Conservation (phyloP, 35 echinoderm and acorn worm genomes). For the Amphiura filiformis region DNA sequence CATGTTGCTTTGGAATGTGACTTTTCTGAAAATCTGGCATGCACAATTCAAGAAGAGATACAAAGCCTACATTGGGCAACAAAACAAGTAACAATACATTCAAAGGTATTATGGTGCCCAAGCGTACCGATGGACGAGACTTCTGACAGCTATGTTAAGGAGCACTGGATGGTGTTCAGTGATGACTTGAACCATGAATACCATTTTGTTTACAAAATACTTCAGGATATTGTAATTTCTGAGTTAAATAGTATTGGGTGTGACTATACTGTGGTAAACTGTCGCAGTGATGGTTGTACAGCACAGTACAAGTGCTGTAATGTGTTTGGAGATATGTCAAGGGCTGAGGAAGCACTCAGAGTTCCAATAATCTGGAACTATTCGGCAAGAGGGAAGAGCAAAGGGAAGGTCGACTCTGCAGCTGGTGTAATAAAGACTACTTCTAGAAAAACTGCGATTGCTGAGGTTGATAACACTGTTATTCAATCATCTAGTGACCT, state of each 20-base stretch:
- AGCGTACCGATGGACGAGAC: not conserved
- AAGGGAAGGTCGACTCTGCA: not conserved
- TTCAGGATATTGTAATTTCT: not conserved
- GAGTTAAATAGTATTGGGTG: not conserved
- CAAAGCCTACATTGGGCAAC: not conserved
- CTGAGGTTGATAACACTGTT: not conserved
- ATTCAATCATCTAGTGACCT: not conserved
- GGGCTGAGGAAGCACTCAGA: not conserved
- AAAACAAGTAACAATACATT: constrained; percentile 1
- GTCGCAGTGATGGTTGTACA: not conserved
- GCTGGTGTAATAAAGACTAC: not conserved
- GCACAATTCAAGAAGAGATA: not conserved
- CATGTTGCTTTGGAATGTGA: not conserved
- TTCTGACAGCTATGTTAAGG: not conserved
- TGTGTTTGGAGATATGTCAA: not conserved
- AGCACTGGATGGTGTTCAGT: not conserved
- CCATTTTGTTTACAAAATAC: not conserved
- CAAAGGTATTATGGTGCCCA: not conserved
- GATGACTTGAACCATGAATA: not conserved
- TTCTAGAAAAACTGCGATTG: not conserved
- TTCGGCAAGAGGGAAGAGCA: not conserved
- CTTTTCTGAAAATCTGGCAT: not conserved
- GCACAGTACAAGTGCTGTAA: not conserved
- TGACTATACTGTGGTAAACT: not conserved
- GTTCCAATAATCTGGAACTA: not conserved